Percentiles rank a stretch among this genome's conserved stretches.
These are phyloP conservation scores for Hipposideros larvatus DNA, from an alignment of 2,797 vertebrate species.

Conservation along the genomic window DNA sequence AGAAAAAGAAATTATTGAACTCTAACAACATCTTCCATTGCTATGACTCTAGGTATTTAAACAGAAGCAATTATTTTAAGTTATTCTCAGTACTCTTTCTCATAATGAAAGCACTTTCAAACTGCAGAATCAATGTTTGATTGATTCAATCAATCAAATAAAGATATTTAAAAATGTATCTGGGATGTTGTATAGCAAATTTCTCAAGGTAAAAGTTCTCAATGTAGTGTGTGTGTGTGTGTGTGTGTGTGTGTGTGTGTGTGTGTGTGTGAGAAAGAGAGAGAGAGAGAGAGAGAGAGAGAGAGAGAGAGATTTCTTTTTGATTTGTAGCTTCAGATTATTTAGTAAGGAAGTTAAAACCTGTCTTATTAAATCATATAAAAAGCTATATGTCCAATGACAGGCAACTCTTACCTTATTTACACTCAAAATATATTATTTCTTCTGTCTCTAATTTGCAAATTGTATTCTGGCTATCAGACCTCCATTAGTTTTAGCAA, in stretches of 20 bases:
- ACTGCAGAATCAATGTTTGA: background rate
- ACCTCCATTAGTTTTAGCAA: background rate
- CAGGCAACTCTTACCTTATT: background rate
- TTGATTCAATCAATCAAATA: background rate
- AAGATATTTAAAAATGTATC: background rate
- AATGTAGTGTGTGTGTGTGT: background rate
- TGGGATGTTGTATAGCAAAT: background rate
- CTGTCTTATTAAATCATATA: conserved; percentile 9
- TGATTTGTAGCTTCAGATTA: background rate
- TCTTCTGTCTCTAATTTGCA: background rate
- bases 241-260: background rate
- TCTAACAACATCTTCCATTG: background rate
- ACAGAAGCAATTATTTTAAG: background rate
- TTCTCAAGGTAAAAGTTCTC: conserved; percentile 7
- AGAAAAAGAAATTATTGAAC: conserved; percentile 22
- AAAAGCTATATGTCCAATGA: background rate
- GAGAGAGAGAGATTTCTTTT: background rate
- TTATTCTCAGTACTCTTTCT: conserved; percentile 9
- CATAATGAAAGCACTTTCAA: conserved; percentile 34
- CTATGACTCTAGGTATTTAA: background rate
- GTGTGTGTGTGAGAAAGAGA: background rate
- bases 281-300: background rate
- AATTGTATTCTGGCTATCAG: background rate
- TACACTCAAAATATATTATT: background rate
- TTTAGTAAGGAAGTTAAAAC: background rate